Conservation (phyloP, 2,797 vertebrate species). For the Notolabrus celidotus region DNA sequence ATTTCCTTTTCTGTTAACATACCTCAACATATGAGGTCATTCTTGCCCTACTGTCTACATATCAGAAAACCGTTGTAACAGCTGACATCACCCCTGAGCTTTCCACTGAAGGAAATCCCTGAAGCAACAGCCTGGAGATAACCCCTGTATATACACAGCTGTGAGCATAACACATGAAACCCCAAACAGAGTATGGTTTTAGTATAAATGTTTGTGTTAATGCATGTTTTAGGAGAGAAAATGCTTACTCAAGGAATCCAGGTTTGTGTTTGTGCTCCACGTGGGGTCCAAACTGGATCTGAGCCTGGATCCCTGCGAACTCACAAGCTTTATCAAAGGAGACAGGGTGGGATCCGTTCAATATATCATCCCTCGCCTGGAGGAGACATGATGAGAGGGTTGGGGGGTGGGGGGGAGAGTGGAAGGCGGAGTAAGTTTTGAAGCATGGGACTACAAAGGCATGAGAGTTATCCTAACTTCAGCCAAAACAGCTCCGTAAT, state of each 20-base stretch:
- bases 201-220: conserved; percentile 22
- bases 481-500: conserved; percentile 31
- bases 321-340: conserved; percentile 99
- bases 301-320: conserved; percentile 97
- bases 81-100: conserved; percentile 71
- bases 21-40: conserved; percentile 73
- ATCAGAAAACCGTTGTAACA: conserved; percentile 78
- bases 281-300: conserved; percentile 99
- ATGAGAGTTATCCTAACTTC: conserved; percentile 45
- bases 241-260: conserved; percentile 96
- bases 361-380: conserved; percentile 97
- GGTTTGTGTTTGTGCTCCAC: conserved; percentile 99
- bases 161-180: conserved; percentile 27
- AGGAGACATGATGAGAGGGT: conserved; percentile 54
- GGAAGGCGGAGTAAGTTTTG: conserved; percentile 17
- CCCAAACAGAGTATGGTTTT: conserved; percentile 1
- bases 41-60: conserved; percentile 59
- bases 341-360: conserved; percentile 98
- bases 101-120: conserved; percentile 67
- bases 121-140: conserved; percentile 54
- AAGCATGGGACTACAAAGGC: conserved; percentile 45
- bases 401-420: neutral
- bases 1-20: conserved; percentile 73
- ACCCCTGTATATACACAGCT: conserved; percentile 41
- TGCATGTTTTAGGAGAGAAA: conserved; percentile 34